Evolutionary conservation across 1,140 invertebrate genomes (phyloP).

Genomic region (Belonocnema kinseyi): DNA sequence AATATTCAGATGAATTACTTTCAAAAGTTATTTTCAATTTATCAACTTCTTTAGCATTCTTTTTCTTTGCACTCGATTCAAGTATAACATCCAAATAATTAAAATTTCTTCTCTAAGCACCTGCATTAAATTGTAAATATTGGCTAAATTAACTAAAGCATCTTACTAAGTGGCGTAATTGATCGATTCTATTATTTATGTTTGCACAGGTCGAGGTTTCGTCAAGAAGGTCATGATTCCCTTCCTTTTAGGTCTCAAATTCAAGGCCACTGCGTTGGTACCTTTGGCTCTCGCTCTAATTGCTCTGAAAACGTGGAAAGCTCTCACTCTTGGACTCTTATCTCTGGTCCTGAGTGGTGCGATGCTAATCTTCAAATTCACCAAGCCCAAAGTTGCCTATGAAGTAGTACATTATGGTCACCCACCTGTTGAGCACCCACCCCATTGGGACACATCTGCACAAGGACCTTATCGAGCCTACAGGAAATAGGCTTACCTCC

Average conservation of each 20-base stretch:
- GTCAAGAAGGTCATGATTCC: constrained; percentile 89
- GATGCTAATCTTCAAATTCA: constrained; percentile 89
- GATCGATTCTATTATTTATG: constrained; percentile 38
- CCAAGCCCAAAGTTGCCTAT: constrained; percentile 87
- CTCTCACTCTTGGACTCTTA: constrained; percentile 87
- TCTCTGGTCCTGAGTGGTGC: constrained; percentile 88
- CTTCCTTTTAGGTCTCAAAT: constrained; percentile 88
- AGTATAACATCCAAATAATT: no score
- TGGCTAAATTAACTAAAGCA: constrained; percentile 5
- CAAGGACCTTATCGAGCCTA: constrained; percentile 79
- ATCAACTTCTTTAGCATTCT: constrained; percentile 33
- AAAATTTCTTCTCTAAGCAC: no score
- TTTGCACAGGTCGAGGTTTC: constrained; percentile 82
- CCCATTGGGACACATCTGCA: constrained; percentile 79
- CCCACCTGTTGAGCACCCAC: constrained; percentile 82
- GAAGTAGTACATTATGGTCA: constrained; percentile 91
- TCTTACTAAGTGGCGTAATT: neutral
- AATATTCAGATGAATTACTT: constrained; percentile 23
- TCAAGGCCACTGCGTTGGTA: constrained; percentile 88
- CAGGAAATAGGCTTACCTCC: constrained; percentile 58
- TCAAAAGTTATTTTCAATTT: constrained; percentile 26
- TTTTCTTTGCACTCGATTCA: constrained; percentile 4
- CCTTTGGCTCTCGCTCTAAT: constrained; percentile 87
- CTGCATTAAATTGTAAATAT: no score
- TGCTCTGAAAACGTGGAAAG: constrained; percentile 91